Evolutionary conservation across 2,113 vertebrate genomes (phyloP).

Genomic region (Oophaga pumilio): DNA sequence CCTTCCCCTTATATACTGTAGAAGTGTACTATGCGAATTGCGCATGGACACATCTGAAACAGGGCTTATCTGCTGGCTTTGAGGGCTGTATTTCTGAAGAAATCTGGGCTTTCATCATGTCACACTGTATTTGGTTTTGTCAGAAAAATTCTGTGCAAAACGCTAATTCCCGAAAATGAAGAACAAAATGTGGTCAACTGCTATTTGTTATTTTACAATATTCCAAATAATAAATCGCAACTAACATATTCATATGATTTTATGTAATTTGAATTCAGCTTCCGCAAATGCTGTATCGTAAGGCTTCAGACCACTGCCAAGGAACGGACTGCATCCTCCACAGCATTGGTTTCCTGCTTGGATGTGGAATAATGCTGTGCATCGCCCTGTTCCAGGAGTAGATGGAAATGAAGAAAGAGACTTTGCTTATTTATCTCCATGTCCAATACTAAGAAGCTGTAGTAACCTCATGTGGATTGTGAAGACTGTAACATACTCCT

Average conservation of each 20-base stretch:
- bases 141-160: no score
- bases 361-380: slow-evolving; percentile 75
- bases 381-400: slow-evolving; percentile 78
- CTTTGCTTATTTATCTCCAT: background rate
- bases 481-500: background rate
- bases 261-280: slow-evolving; percentile 65
- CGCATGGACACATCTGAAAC: no score
- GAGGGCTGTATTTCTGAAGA: no score
- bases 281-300: slow-evolving; percentile 67
- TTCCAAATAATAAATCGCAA: background rate
- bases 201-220: no score
- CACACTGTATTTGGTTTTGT: no score
- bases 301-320: slow-evolving; percentile 36
- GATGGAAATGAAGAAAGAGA: slow-evolving; percentile 52
- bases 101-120: no score
- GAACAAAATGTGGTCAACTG: no score
- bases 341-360: slow-evolving; percentile 75
- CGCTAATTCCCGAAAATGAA: no score
- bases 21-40: no score
- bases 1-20: no score
- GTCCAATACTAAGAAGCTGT: background rate
- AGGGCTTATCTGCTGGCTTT: no score
- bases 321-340: slow-evolving; percentile 66
- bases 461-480: background rate
- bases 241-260: background rate